Base-by-base conservation (phyloP, 2,888 invertebrate genomes). In the Ornithoptera priamus region DNA sequence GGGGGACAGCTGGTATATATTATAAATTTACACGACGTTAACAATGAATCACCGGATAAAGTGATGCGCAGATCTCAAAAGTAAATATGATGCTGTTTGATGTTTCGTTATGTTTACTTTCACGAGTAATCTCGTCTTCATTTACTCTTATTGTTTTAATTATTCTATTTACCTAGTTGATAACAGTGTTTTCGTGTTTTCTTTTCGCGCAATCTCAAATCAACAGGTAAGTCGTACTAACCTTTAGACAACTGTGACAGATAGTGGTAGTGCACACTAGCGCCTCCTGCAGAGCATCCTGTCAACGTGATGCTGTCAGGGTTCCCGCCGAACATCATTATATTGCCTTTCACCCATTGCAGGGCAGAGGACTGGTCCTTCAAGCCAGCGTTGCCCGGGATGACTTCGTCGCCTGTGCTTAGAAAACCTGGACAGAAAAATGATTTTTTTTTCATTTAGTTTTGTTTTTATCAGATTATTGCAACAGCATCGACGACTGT, bases 271-370 rank as follows among this genome's bases (percentile, higher is more conserved):
- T 96, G 96, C 0, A 95, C 95, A 75, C 96, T 95, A 6, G 95
- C 95, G 46, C 95, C 96, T 0, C 97, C 97, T 0, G 96, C 95
- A 5, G 96, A 96, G 78, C 94, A 93, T 3, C 97, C 97, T 0
- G 94, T 83, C 4, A 96, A 81, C 0, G 96, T 95, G 46, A 96
- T 92, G 69, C 94, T 94, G 60, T 94, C 92, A 1, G 95, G 94
- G 86, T 96, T 94, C 1, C 96, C 96, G 2, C 95, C 95, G 76
- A 97, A 96, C 80, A 90, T 89, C 75, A 93, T 86, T 71, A 96
- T 95, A 81, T 96, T 95, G 61, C 93, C 85, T 70, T 94, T 94
- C 0, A 96, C 86, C 96, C 96, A 97, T 75, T 93, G 93, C 59
- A 97, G 82, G 0, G 96, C 96, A 74, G 95, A 88, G 36, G 92